Base-by-base conservation (phyloP, 2,888 invertebrate genomes). In the Drosophila limbata region DNA sequence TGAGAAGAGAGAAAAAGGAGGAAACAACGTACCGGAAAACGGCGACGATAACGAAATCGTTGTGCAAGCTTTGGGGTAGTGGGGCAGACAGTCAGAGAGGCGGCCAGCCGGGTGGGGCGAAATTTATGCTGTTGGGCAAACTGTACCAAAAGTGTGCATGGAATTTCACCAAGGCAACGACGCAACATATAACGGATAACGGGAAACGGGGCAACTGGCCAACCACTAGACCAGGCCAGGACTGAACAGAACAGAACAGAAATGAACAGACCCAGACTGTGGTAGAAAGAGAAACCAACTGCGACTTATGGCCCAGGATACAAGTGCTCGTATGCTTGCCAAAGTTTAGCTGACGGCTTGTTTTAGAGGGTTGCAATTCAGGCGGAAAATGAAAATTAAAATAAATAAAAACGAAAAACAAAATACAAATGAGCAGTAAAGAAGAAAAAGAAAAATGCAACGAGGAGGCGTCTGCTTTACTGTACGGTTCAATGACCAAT, bases 221-320 rank as follows among this genome's bases (percentile, higher is more conserved):
- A 51, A 67, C 55, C 62, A 72, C 57, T 69, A 73, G 68, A 69
- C 57, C 55, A 62, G 17, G 53, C 61, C 53, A 55, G 48, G 25
- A 31, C 63, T 35, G 44, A 40, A 52, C 60, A 40, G 65, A 11
- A 3, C 40, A 25, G 25, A 25, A 25, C 8, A 11, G 8, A 15
- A 8, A 8, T 25, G 25, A 25, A 25, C 42, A 42, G 31, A 15
- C 39, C 81, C 89, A 91, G 91, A 91, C 91, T 87, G 77, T 81
- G 81, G 90, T 79, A 91, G 91, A 91, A 91, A 91, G 91, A 91
- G 91, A 91, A 91, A 91, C 75, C 85, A 81, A 72, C 69, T 80
- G 73, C 69, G 70, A 86, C 83, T 83, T 79, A 69, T 74, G 63
- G 68, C 68, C 65, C 69, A 84, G 82, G 82, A 82, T 74, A 55